Percentiles rank a stretch among this genome's conserved stretches.
These are phyloP conservation scores for Casuarius casuarius DNA, from an alignment of 2,113 vertebrate species.

Conservation along the genomic window DNA sequence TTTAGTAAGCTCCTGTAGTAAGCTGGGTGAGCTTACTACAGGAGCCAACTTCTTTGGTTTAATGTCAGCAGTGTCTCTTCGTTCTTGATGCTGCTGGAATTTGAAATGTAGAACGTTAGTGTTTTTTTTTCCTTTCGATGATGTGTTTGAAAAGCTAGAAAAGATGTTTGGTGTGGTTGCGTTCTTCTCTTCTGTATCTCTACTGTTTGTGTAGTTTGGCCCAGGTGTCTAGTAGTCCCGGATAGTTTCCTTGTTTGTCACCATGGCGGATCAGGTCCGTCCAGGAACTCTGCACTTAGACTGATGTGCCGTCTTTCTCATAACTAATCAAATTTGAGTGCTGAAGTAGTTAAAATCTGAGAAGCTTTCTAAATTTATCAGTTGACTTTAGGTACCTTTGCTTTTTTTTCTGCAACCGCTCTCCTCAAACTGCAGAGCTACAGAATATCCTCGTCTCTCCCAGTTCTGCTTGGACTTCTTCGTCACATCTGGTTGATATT, in stretches of 20 bases:
- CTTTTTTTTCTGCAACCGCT: background rate
- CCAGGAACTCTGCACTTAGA: background rate
- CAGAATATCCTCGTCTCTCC: slow-evolving; percentile 69
- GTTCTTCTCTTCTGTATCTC: fast-evolving
- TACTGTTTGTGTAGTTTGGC: fast-evolving
- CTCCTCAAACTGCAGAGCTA: background rate
- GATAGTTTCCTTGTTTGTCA: background rate
- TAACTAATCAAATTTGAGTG: no score
- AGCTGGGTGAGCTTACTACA: background rate
- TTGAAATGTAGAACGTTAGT: fast-evolving
- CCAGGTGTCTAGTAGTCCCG: background rate
- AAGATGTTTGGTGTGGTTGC: fast-evolving
- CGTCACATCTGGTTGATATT: slow-evolving; percentile 81
- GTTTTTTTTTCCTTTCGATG: fast-evolving
- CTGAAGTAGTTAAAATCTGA: background rate
- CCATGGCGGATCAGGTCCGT: fast-evolving
- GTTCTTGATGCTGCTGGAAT: background rate
- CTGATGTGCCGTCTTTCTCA: background rate
- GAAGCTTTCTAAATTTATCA: background rate
- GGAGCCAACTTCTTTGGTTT: fast-evolving
- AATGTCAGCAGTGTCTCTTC: background rate
- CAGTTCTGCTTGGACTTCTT: slow-evolving; percentile 51
- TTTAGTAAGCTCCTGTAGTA: no score
- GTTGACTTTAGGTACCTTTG: slow-evolving; percentile 8
- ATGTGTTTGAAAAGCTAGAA: background rate